Evolutionary conservation across 2,888 invertebrate genomes (phyloP), one percentile per base, ranked within the genome.

Genomic region (Dryobota labecula): DNA sequence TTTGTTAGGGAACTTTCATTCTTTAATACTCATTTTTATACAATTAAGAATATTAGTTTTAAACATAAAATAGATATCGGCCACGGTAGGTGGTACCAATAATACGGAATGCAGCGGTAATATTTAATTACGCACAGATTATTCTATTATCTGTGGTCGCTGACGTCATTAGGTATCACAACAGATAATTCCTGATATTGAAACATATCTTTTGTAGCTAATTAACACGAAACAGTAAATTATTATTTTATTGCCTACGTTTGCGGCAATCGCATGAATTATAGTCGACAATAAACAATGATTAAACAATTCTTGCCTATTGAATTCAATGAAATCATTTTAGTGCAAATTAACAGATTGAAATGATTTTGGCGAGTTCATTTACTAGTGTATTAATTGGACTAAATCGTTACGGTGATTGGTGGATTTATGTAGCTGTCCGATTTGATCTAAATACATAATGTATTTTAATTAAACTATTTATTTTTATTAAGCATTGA

Each of bases 151-250:
- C 61, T 61, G 45, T 30, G 36, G 45, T 53, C 27, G 54, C 57
- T 83, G 80, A 81, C 78, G 84, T 84, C 84, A 81, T 53, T 69
- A 63, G 51, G 51, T 70, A 72, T 56, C 43, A 66, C 54, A 49
- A 63, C 67, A 72, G 66, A 74, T 84, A 84, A 78, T 76, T 66
- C 71, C 41, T 36, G 70, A 65, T 84, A 84, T 70, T 84, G 73
- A 82, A 86, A 84, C 73, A 64, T 78, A 76, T 80, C 76, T 78
- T 84, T 85, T 79, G 74, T 73, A 76, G 60, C 69, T 85, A 86
- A 85, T 85, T 86, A 84, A 80, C 75, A 80, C 80, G 69, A 62
- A 74, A 79, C 78, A 61, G 79, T 86, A 81, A 86, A 85, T 87
- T 87, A 87, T 83, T 83, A 85, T 79, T 84, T 83, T 83, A 86